Base-by-base conservation (phyloP, 2,113 vertebrate genomes). In the Hippocampus zosterae region DNA sequence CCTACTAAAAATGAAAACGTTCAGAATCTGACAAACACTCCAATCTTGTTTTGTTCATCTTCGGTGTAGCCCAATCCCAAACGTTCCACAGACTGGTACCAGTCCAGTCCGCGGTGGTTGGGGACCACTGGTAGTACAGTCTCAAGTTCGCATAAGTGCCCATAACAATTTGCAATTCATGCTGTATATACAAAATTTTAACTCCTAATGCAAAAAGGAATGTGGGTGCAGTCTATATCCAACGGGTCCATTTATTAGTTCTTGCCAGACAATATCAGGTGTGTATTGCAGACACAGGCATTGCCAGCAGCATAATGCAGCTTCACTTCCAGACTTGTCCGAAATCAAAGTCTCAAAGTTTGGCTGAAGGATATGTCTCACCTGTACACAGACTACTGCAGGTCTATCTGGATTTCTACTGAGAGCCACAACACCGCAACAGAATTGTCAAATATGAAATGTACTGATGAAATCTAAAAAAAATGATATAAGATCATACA, bases 401-500 rank as follows among this genome's bases (percentile, higher is more conserved):
- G 27, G 52, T 59, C 50, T 8, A 73, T 65, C n/a, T 10, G 42
- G n/a, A 62, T 29, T 73, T 72, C 44, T 74, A 74, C 70, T 55
- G 52, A 63, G 67, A 76, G 69, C 55, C 41, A 79, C 69, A 37
- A 8, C 82, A 81, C 73, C 56, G 68, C 75, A 77, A 85, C 76
- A 44, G 0, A 27, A 65, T 65, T 61, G 33, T 75, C 55, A 68
- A 78, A 70, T 27, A 56, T 72, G 37, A 64, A 61, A 70, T 71
- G 13, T n/a, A 69, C 73, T 50, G 75, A 59, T 18, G 74, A 73
- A 78, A 82, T 15, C 70, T 68, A 64, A 55, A 75, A 48, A 48
- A 65, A 62, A 66, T 41, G 19, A 73, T 50, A 67, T 56, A 70
- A 63, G 69, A 78, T 81, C 65, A 73, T 84, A 88, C 74, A 89